These are phyloP conservation scores for Lycia hirtaria DNA, from an alignment of 2,888 invertebrate genomes.

Conservation along the genomic window DNA sequence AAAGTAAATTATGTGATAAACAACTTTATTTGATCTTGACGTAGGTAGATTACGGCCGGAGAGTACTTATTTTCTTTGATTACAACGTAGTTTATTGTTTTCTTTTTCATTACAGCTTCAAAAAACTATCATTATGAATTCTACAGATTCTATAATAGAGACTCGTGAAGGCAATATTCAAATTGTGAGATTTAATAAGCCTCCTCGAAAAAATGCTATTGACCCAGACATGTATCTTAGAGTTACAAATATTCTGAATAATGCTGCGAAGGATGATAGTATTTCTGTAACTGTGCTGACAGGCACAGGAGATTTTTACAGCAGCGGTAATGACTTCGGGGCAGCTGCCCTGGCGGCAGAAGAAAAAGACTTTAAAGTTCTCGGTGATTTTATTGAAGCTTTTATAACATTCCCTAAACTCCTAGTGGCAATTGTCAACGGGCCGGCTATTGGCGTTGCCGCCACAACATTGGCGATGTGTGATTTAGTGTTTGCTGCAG, in stretches of 20 bases:
- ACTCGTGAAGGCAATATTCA: conserved; percentile 58
- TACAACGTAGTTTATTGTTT: no score
- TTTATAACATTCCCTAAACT: conserved; percentile 96
- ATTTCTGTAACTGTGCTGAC: conserved; percentile 91
- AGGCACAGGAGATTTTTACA: conserved; percentile 92
- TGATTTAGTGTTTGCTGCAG: conserved; percentile 95
- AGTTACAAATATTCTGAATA: conserved; percentile 87
- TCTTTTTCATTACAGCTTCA: no score
- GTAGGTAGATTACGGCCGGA: no score
- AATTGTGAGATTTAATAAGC: conserved; percentile 90
- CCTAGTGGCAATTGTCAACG: conserved; percentile 95
- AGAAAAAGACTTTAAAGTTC: conserved; percentile 50
- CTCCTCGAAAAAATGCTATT: conserved; percentile 92
- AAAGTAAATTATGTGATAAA: no score
- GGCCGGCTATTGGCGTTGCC: conserved; percentile 96
- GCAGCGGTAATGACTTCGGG: conserved; percentile 92
- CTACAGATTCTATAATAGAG: conserved; percentile 58
- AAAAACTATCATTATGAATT: conserved; percentile 4
- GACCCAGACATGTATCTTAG: conserved; percentile 88
- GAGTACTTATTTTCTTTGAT: no score
- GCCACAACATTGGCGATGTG: conserved; percentile 93
- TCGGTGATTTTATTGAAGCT: conserved; percentile 88
- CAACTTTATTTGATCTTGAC: no score
- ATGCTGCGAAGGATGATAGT: conserved; percentile 88
- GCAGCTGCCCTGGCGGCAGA: conserved; percentile 35